Conservation (phyloP, 53 echinoderm and acorn worm genomes). For the Patiria pectinifera region DNA sequence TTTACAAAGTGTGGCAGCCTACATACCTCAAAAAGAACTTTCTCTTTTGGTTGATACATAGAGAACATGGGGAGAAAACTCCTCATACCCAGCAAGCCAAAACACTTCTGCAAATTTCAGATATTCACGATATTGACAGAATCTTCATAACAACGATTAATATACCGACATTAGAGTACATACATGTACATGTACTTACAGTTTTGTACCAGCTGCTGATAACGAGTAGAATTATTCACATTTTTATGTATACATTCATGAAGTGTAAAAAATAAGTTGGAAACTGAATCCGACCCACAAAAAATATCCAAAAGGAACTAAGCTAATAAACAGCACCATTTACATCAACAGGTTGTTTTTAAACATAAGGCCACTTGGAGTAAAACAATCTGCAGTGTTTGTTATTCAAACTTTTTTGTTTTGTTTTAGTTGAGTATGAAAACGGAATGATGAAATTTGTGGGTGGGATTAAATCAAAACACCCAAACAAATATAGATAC, state of each 20-base stretch:
- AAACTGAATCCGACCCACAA: conserved; percentile 23
- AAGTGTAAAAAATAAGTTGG: conserved; percentile 25
- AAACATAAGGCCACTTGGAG: conserved; percentile 67
- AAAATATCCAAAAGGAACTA: conserved; percentile 21
- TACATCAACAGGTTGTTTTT: conserved; percentile 37
- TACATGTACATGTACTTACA: conserved; percentile 11
- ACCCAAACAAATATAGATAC: conserved; percentile 34
- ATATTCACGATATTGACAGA: too few species aligned
- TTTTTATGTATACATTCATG: neutral
- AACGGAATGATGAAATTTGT: conserved; percentile 20
- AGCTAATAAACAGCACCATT: conserved; percentile 56
- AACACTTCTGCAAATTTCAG: neutral
- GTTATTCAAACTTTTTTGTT: conserved; percentile 5
- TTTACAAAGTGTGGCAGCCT: neutral
- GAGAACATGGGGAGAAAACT: conserved; percentile 29
- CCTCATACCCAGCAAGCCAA: conserved; percentile 5
- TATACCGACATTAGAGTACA: neutral
- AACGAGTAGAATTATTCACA: conserved; percentile 18
- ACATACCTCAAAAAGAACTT: neutral
- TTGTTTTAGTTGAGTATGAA: conserved; percentile 11
- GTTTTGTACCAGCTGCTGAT: conserved; percentile 18
- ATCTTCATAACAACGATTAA: neutral
- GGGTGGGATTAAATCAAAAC: conserved; percentile 49
- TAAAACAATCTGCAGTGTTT: conserved; percentile 37
- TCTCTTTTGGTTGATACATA: neutral